phyloP scores from a whole-genome alignment of 2,113 vertebrate species.

The Furnarius figulus region DNA sequence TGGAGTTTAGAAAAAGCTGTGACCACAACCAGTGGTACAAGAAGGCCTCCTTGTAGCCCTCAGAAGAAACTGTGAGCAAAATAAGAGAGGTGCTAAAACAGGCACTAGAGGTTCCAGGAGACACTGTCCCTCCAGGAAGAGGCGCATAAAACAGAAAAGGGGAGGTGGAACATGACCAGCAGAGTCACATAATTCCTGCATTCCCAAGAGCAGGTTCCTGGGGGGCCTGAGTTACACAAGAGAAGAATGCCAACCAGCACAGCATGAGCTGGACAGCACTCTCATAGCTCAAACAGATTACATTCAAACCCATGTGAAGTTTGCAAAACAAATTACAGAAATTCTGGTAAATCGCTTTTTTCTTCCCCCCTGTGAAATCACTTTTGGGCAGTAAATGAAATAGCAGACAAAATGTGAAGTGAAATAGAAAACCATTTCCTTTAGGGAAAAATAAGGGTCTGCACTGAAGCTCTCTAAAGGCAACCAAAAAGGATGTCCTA shows the following conservation, averaged over 20 bases:
- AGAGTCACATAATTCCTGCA: background rate
- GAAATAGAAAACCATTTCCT: background rate
- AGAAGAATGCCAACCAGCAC: background rate
- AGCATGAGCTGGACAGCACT: background rate
- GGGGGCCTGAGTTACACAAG: background rate
- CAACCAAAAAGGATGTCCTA: background rate
- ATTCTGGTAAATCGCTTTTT: background rate
- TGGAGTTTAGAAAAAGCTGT: background rate
- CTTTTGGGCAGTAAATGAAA: background rate
- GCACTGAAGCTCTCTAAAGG: background rate
- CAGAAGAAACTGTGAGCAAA: background rate
- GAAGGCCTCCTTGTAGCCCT: background rate
- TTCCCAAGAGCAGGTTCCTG: background rate
- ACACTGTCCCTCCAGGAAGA: background rate
- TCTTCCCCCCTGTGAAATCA: accelerated
- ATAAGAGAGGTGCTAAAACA: background rate
- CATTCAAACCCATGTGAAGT: background rate
- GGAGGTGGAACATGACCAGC: background rate
- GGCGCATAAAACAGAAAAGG: background rate
- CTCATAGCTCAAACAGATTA: background rate
- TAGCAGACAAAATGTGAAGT: background rate
- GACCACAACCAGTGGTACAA: background rate
- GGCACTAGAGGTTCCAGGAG: background rate
- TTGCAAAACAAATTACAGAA: background rate
- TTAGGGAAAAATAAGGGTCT: background rate